These are phyloP conservation scores for Gonocerus acuteangulatus DNA, from an alignment of 2,888 invertebrate genomes.

Conservation along the genomic window DNA sequence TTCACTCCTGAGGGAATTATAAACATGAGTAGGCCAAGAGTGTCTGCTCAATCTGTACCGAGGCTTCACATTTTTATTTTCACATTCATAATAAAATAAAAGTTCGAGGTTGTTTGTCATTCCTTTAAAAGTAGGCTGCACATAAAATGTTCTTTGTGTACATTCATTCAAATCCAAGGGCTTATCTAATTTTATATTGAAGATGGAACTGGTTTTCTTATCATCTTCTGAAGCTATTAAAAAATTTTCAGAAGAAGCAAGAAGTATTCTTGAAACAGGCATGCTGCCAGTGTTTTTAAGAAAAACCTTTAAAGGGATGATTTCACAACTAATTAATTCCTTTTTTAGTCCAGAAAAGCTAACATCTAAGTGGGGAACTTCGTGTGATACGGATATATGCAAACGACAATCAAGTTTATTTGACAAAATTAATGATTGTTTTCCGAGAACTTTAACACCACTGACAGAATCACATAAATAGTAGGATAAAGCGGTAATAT, in stretches of 20 bases:
- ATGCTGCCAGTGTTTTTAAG: constrained; percentile 62
- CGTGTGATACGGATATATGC: constrained; percentile 64
- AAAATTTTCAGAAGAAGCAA: constrained; percentile 64
- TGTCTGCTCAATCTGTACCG: constrained; percentile 56
- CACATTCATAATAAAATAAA: constrained; percentile 64
- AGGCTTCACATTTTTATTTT: constrained; percentile 37
- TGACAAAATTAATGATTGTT: constrained; percentile 31
- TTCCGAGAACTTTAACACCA: constrained; percentile 34
- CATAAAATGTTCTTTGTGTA: constrained; percentile 54
- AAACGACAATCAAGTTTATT: constrained; percentile 57
- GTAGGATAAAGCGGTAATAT: constrained; percentile 65
- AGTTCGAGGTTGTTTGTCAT: constrained; percentile 58
- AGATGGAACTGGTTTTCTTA: constrained; percentile 34
- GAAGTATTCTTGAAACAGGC: constrained; percentile 53
- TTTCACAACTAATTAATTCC: constrained; percentile 65
- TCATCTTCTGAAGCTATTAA: constrained; percentile 36
- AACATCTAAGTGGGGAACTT: constrained; percentile 76
- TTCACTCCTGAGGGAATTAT: constrained; percentile 53
- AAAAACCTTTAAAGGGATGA: constrained; percentile 59
- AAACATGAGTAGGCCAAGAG: constrained; percentile 55
- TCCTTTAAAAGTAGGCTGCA: constrained; percentile 59
- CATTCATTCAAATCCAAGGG: constrained; percentile 49
- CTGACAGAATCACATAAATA: constrained; percentile 46
- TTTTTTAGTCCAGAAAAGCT: constrained; percentile 57
- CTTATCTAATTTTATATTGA: constrained; percentile 37